A percentile compares a stretch with the other conserved stretches of the same genome.
Evolutionary conservation across 2,888 invertebrate genomes (phyloP).

Genomic region (Mesorhabditis belari): DNA sequence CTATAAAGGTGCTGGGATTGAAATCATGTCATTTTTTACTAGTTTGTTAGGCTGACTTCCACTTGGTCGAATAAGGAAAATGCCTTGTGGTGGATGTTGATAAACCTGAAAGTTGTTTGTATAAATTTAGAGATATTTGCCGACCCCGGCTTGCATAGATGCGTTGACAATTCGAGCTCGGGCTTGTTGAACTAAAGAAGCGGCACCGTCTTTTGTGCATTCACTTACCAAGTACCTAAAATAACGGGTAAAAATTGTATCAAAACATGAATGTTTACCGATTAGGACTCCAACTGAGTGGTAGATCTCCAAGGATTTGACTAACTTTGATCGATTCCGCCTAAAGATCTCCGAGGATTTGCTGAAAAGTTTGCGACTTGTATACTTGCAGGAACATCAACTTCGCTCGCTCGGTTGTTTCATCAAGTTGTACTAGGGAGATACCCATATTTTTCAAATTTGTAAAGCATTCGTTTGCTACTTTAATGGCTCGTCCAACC

Average conservation of each 20-base stretch:
- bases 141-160: constrained; percentile 7
- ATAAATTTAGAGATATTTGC: neutral
- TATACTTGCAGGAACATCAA: constrained; percentile 10
- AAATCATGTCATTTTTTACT: no score
- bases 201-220: constrained; percentile 23
- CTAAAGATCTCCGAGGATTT: neutral
- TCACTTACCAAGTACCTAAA: constrained; percentile 25
- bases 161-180: constrained; percentile 58
- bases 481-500: neutral
- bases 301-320: constrained; percentile 15
- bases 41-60: constrained; percentile 13
- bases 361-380: constrained; percentile 3
- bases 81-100: constrained; percentile 65
- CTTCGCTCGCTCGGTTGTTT: constrained; percentile 6
- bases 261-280: constrained; percentile 6
- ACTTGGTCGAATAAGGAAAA: constrained; percentile 77
- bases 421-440: constrained; percentile 1
- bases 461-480: constrained; percentile 1
- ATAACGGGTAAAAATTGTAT: neutral
- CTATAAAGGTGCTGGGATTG: no score
- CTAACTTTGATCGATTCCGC: constrained; percentile 8
- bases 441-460: constrained; percentile 2
- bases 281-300: constrained; percentile 15
- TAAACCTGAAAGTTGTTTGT: constrained; percentile 1
- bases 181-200: constrained; percentile 14